phyloP scores from a whole-genome alignment of 2,888 invertebrate genomes.

The Rugalucina vietnamica region DNA sequence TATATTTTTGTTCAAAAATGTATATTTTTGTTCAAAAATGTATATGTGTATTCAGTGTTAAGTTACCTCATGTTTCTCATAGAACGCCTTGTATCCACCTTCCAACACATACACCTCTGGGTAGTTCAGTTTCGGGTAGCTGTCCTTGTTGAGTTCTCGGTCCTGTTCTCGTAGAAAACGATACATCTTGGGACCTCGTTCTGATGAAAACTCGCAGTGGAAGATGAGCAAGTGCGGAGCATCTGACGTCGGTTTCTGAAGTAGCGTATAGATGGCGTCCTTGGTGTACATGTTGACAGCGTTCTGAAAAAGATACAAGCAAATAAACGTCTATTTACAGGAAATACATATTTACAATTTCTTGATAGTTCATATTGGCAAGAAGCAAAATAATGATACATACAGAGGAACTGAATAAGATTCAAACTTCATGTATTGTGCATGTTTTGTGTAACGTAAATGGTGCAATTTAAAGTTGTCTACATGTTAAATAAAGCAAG shows the following conservation, averaged over 20 bases:
- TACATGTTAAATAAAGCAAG: neutral
- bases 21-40: too few species aligned
- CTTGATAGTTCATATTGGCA: neutral
- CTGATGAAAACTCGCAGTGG: conserved; percentile 64
- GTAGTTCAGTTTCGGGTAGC: conserved; percentile 93
- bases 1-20: too few species aligned
- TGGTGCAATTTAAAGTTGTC: neutral
- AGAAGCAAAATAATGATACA: neutral
- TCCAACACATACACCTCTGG: conserved; percentile 96
- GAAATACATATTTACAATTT: neutral
- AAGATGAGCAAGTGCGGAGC: conserved; percentile 59
- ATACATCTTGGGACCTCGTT: conserved; percentile 60
- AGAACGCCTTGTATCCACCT: conserved; percentile 93
- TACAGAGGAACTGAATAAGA: too few species aligned
- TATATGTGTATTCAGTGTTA: too few species aligned
- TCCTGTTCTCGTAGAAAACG: conserved; percentile 93
- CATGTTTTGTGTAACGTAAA: neutral
- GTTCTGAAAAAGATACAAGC: neutral
- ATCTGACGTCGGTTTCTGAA: conserved; percentile 30
- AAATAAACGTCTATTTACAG: neutral
- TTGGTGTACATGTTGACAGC: conserved; percentile 58
- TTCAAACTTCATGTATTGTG: too few species aligned
- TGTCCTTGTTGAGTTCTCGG: conserved; percentile 90
- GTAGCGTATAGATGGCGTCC: conserved; percentile 43
- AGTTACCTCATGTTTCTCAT: conserved; percentile 85